Base-by-base conservation (phyloP, 2,113 vertebrate genomes). In the Oncorhynchus tshawytscha region DNA sequence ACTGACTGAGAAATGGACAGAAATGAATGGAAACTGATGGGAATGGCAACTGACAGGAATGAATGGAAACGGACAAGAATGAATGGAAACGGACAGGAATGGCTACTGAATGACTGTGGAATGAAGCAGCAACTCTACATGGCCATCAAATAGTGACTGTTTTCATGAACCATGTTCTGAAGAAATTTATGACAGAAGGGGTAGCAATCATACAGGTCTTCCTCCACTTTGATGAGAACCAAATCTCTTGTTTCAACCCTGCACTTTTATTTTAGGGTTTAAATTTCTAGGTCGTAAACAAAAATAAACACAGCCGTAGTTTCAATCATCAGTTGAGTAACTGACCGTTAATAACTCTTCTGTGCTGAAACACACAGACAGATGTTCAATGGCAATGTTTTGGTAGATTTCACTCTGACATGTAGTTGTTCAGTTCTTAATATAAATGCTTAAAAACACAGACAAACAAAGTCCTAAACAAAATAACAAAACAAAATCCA, bases 281-380 rank as follows among this genome's bases (percentile, higher is more conserved):
- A 18, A 22, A 70, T 70, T 4, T 2, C 34, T 13, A 45, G 3
- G 67, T 22, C 8, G 2, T 27, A 27, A 27, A 16, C 39, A 49
- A 13, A 12, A 64, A 8, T n/a, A 64, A 13, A 27, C 1, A 27
- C 29, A 29, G 29, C 4, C 24, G 11, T 65, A 25, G 25, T 22
- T 24, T 67, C 13, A 67, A 31, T 31, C 9, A 13, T 6, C 15
- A 16, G 24, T 29, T 68, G 5, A 39, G 29, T 1, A 31, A 39
- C 16, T 34, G 67, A n/a, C 3, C 6, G 6, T 39, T 68, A 29
- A 68, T 39, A 68, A 34, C 67, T 7, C 66, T 9, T 54, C 12
- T 34, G 67, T 68, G 31, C 67, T 68, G 67, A 68, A 34, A 67
- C 65, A 31, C 62, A 68, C 5, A 39, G 18, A 39, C 27, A 67